A percentile compares a stretch with the other conserved stretches of the same genome.
These are phyloP conservation scores for Vanacampus margaritifer DNA, from an alignment of 2,113 vertebrate genomes.

Conservation along the genomic window DNA sequence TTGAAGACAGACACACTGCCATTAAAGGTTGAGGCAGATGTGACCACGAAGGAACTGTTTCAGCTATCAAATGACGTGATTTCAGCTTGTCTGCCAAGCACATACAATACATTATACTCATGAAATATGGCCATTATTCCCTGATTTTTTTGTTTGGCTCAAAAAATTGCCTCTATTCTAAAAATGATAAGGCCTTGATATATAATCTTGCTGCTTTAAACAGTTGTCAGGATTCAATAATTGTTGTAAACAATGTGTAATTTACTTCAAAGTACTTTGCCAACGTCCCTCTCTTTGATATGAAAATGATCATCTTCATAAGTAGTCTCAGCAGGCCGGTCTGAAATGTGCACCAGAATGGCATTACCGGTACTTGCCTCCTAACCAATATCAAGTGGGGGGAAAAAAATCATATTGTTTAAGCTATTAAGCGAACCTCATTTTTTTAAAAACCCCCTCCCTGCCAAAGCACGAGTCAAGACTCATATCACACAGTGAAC, in stretches of 20 bases:
- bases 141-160: constrained; percentile 63
- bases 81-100: constrained; percentile 61
- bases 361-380: constrained; percentile 37
- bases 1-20: constrained; percentile 65
- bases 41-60: constrained; percentile 56
- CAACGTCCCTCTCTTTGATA: constrained; percentile 50
- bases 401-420: constrained; percentile 61
- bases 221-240: constrained; percentile 71
- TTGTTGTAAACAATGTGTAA: constrained; percentile 65
- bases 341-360: constrained; percentile 55
- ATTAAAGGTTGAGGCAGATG: constrained; percentile 62
- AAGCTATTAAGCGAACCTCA: constrained; percentile 66
- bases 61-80: constrained; percentile 66
- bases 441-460: constrained; percentile 67
- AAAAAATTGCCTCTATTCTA: constrained; percentile 50
- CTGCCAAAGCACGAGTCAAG: constrained; percentile 36
- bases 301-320: constrained; percentile 63
- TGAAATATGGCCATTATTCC: constrained; percentile 61
- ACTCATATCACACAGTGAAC: constrained; percentile 15
- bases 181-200: constrained; percentile 59
- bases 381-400: constrained; percentile 65
- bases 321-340: constrained; percentile 26
- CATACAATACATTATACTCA: constrained; percentile 61
- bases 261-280: constrained; percentile 63
- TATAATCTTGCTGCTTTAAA: constrained; percentile 68